Conservation (phyloP, 2,797 vertebrate genomes). For the Gobionotothen gibberifrons region DNA sequence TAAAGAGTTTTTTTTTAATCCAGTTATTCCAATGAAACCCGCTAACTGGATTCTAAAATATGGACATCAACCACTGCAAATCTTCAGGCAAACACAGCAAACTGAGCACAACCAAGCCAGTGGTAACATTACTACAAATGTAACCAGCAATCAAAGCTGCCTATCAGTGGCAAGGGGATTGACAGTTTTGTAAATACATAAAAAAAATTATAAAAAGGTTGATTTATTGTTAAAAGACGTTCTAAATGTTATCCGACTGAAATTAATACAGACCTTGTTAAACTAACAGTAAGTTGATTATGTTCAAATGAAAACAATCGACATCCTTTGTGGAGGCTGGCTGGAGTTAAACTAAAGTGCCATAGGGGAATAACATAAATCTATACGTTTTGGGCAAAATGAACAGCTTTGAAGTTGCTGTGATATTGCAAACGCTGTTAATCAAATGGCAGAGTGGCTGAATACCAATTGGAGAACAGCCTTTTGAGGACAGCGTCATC, state of each 20-base stretch:
- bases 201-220: neutral
- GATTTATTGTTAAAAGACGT: neutral
- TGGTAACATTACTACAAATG: neutral
- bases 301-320: neutral
- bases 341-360: neutral
- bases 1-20: neutral
- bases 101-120: neutral
- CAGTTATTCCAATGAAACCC: neutral
- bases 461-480: constrained; percentile 22
- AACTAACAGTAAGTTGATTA: neutral
- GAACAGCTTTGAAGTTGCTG: neutral
- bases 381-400: neutral
- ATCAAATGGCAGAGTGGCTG: constrained; percentile 23
- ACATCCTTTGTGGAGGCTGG: neutral
- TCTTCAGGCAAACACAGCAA: neutral
- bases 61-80: constrained; percentile 6
- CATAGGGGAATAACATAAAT: neutral
- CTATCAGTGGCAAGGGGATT: neutral
- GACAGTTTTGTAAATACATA: neutral
- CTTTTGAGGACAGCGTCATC: constrained; percentile 34
- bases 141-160: neutral
- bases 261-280: neutral
- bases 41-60: neutral
- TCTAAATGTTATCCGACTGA: neutral
- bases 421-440: constrained; percentile 19